Percentiles rank a stretch among this genome's conserved stretches.
These are phyloP conservation scores for Micrasema minimum DNA, from an alignment of 1,140 invertebrate genomes.

Conservation along the genomic window DNA sequence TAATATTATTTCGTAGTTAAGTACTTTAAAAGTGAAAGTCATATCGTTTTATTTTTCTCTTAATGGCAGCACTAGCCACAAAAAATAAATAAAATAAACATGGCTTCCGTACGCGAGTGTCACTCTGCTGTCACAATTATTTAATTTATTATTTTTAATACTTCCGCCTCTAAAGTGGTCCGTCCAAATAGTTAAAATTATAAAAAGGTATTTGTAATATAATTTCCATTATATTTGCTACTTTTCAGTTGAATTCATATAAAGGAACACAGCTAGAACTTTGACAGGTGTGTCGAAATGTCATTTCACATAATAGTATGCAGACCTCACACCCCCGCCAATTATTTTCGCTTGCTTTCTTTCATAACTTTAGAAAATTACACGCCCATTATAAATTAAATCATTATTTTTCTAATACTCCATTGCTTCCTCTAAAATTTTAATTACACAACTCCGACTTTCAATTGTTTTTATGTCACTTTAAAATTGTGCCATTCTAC, in stretches of 20 bases:
- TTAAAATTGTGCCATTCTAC: too few relatives aligned
- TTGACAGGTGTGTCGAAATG: slow-evolving; percentile 16
- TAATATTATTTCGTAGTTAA: too few relatives aligned
- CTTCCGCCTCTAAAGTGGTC: neutral
- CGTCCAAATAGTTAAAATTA: neutral
- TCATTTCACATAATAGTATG: too few relatives aligned
- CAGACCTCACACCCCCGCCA: slow-evolving; percentile 27
- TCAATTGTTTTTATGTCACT: too few relatives aligned
- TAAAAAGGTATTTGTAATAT: neutral
- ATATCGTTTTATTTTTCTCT: neutral
- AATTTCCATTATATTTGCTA: neutral
- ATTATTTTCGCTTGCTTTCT: neutral
- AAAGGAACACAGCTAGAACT: slow-evolving; percentile 1
- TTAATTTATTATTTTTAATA: neutral
- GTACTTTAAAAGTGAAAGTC: too few relatives aligned
- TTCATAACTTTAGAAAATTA: too few relatives aligned
- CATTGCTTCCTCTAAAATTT: too few relatives aligned
- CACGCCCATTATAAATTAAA: too few relatives aligned
- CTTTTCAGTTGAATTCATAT: neutral
- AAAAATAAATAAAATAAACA: slow-evolving; percentile 5
- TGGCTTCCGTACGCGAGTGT: slow-evolving; percentile 37
- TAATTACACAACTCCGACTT: too few relatives aligned
- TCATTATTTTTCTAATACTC: too few relatives aligned
- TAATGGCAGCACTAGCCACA: slow-evolving; percentile 1
- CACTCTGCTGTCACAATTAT: slow-evolving; percentile 19